Evolutionary conservation across 2,113 vertebrate genomes (phyloP), one percentile per base, ranked within the genome.

Genomic region (Synchiropus splendidus): DNA sequence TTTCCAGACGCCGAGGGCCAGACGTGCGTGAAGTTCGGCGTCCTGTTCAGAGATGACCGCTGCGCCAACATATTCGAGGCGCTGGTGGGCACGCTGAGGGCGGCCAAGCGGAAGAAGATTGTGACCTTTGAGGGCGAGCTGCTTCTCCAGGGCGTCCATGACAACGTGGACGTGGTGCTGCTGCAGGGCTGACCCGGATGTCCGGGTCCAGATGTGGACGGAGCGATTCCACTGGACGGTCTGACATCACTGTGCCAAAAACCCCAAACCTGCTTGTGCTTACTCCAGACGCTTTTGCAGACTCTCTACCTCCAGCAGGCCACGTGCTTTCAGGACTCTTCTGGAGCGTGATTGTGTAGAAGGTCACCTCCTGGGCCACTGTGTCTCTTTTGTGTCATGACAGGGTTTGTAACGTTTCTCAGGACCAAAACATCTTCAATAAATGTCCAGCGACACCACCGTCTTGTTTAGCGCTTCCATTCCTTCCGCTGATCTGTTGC

Each of bases 51-150:
- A 8, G 95, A 99, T 35, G 92, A 96, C 27, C 85, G 80, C 17
- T 97, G 94, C 70, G 94, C 94, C 78, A 98, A 99, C 64, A 89
- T 98, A 72, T 99, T 99, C 33, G 95, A 99, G 84, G 95, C 94
- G 1, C 43, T 99, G 15, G 94, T 98, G 30, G 94, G 94, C 46
- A 99, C 94, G 1, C 80, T 99, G 45, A 94, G 79, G 77, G 94
- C 94, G 0, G 94, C 92, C 18, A 99, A 97, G 64, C 85, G 73
- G 51, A 89, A 77, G 59, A 92, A 94, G 70, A 51, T 94, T 10
- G 21, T 99, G 36, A 67, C 46, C 0, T 98, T 90, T 21, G 17
- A 85, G 10, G 84, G 87, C 27, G 92, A 98, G 53, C 61, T 98
- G 9, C 90, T 99, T 30, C 64, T 99, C 40, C 95, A 99, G 77